These are phyloP conservation scores for Lysiphlebus fabarum DNA, from an alignment of 1,140 invertebrate species.

Conservation along the genomic window DNA sequence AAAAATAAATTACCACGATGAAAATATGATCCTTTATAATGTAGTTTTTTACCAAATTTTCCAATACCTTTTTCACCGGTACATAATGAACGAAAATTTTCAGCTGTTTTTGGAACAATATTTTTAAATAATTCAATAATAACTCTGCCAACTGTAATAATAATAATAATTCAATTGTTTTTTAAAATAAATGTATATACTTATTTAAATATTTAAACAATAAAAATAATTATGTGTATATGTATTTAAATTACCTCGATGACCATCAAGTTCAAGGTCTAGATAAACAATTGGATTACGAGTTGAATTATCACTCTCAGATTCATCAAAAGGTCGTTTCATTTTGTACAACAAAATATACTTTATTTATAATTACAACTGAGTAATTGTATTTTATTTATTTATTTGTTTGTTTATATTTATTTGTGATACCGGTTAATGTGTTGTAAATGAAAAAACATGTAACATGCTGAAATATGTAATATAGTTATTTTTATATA, in stretches of 20 bases:
- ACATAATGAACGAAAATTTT: slow-evolving; percentile 88
- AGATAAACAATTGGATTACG: slow-evolving; percentile 63
- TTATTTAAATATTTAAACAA: no score
- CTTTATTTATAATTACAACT: no score
- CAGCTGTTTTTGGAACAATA: slow-evolving; percentile 83
- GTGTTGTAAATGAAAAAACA: no score
- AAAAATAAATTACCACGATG: slow-evolving; percentile 63
- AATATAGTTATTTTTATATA: no score
- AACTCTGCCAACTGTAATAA: slow-evolving; percentile 69
- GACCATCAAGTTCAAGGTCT: slow-evolving; percentile 66
- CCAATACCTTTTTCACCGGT: slow-evolving; percentile 81
- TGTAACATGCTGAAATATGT: no score
- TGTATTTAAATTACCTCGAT: slow-evolving; percentile 47
- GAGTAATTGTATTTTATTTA: no score
- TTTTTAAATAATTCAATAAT: slow-evolving; percentile 79
- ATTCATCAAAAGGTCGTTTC: slow-evolving; percentile 24
- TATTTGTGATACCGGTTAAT: no score
- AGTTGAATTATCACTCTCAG: background rate
- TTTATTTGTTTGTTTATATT: no score
- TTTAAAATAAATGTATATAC: no score
- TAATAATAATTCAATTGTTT: slow-evolving; percentile 33
- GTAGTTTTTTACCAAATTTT: slow-evolving; percentile 64
- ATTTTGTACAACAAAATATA: background rate
- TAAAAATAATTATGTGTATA: slow-evolving; percentile 29
- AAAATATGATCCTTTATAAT: slow-evolving; percentile 73